These are phyloP conservation scores for Drosophila austrosaltans DNA, from an alignment of 2,888 invertebrate species.

Conservation along the genomic window DNA sequence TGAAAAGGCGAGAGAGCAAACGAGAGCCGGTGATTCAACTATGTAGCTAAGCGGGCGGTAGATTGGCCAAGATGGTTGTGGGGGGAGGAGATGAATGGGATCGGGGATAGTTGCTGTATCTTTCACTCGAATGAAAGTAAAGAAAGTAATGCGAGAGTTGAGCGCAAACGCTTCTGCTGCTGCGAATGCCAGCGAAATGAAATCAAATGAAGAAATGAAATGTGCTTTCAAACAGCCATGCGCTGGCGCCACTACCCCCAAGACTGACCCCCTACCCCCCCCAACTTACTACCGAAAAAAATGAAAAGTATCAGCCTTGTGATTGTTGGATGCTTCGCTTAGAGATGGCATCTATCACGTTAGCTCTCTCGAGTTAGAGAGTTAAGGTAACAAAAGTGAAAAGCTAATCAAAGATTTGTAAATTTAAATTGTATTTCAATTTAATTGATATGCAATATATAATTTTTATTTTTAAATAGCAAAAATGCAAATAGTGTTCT, in stretches of 20 bases:
- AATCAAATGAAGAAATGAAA: constrained; percentile 80
- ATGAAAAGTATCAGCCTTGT: not conserved
- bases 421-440: too few species aligned
- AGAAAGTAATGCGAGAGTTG: constrained; percentile 63
- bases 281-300: not conserved
- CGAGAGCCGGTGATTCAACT: constrained; percentile 30
- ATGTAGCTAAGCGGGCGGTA: constrained; percentile 32
- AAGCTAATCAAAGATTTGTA: too few species aligned
- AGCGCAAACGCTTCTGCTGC: constrained; percentile 29
- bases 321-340: constrained; percentile 1
- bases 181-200: constrained; percentile 54
- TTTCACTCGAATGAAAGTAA: constrained; percentile 79
- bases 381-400: too few species aligned
- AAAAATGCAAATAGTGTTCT: too few species aligned
- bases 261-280: not conserved
- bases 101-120: constrained; percentile 44
- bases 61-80: constrained; percentile 7
- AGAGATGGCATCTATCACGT: not conserved
- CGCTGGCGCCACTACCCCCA: constrained; percentile 40
- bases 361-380: not conserved
- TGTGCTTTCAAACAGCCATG: constrained; percentile 68
- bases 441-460: too few species aligned
- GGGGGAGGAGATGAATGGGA: not conserved
- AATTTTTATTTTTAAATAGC: too few species aligned
- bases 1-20: constrained; percentile 46